Base-by-base conservation (phyloP, 1,140 invertebrate species). In the Phocides pigmalion region DNA sequence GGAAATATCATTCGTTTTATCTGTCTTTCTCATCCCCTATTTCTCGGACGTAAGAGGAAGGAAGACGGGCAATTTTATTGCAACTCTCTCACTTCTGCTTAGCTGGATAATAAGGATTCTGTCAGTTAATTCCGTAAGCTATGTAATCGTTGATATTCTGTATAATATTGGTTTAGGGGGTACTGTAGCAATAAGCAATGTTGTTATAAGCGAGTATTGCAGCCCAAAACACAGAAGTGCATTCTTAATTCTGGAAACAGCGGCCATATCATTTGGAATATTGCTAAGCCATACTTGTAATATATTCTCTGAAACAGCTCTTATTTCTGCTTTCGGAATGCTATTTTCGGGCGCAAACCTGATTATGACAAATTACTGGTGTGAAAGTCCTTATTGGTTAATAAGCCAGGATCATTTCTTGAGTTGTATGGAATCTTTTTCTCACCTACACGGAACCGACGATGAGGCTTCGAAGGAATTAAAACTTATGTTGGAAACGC, bases 11-110 rank as follows among this genome's bases (percentile, higher is more conserved):
- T 58, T 58, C 25, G 22, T 58, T 4, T 9, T 46, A 28, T 28
- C 54, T 58, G 54, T 58, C 41, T 44, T 58, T 17, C 22, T 59
- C 41, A 59, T 59, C 6, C 41, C 54, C 11, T 59, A 59, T 46
- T 5, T 59, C 14, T 59, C 54, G 4, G 54, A 59, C 16, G 35
- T 6, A 28, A 28, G 54, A 28, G 54, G 54, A 46, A 44, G 54
- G 11, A 59, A 35, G 16, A 59, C 12, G 22, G 54, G 41, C 5
- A 59, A 20, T 46, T 46, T 59, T 5, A 19, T 59, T n/a, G 41
- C 54, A 4, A 46, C 41, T 17, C 14, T 35, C 4, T 9, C 41
- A 1, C 54, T 58, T 32, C 17, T 46, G 9, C 15, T 58, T 4
- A 58, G 54, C 44, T 58, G 54, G 54, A 20, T 44, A 14, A 32